Percentiles rank a stretch among this genome's conserved stretches.
Conservation (phyloP, 2,888 invertebrate genomes). For the Metalampra italica region DNA sequence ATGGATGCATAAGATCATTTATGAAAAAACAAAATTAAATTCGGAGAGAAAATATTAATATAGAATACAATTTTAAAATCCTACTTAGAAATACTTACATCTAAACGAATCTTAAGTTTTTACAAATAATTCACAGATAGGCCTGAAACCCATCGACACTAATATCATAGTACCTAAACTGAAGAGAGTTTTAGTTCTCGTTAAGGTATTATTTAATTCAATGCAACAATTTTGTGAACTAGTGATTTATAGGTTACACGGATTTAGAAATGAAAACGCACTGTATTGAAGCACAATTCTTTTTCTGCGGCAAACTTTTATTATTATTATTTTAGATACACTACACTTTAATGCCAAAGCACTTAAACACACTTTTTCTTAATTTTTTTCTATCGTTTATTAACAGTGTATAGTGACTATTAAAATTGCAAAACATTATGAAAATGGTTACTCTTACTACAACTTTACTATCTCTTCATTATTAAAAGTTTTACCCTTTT, state of each 20-base stretch:
- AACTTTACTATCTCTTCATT: conserved; percentile 2
- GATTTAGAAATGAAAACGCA: background rate
- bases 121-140: conserved; percentile 48
- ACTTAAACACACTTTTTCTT: conserved; percentile 18
- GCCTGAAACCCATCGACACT: conserved; percentile 35
- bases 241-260: conserved; percentile 12
- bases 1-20: background rate
- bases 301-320: background rate
- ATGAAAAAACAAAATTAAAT: background rate
- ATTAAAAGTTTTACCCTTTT: background rate
- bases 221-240: conserved; percentile 19
- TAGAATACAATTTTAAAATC: background rate
- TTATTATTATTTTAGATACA: background rate
- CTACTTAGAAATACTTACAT: background rate
- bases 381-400: conserved; percentile 11
- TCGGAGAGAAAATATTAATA: background rate
- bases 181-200: conserved; percentile 51
- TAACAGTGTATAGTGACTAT: conserved; percentile 12
- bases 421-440: conserved; percentile 16
- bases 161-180: conserved; percentile 38
- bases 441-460: conserved; percentile 17
- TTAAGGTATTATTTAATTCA: conserved; percentile 45
- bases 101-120: conserved; percentile 5
- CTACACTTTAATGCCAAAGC: conserved; percentile 5
- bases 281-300: conserved; percentile 2